phyloP scores from a whole-genome alignment of 2,888 invertebrate genomes.

The Ceriagrion tenellum region DNA sequence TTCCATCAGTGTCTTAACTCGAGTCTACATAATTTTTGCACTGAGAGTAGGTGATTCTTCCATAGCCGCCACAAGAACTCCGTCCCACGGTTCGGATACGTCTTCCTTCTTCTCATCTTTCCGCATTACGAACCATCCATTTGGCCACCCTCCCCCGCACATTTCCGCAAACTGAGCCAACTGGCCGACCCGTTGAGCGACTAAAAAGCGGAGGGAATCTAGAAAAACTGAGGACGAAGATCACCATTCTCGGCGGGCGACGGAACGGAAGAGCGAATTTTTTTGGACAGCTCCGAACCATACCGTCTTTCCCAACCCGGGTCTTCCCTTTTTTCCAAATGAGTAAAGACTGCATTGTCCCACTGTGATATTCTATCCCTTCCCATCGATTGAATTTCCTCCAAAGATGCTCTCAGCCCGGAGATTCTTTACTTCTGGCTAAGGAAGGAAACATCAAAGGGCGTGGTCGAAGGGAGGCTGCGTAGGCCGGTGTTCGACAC shows the following conservation, averaged over 20 bases:
- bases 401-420: background rate
- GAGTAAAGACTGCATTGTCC: background rate
- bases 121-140: background rate
- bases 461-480: background rate
- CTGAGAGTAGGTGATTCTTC: background rate
- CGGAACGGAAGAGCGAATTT: background rate
- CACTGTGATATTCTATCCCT: slow-evolving; percentile 16
- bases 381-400: background rate
- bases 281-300: background rate
- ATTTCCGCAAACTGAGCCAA: background rate
- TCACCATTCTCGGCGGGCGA: background rate
- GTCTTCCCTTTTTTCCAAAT: background rate
- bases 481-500: background rate
- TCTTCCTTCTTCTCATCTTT: background rate
- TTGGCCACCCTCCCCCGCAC: background rate
- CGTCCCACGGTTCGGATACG: background rate
- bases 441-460: background rate
- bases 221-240: background rate
- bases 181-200: background rate
- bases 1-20: too few species aligned
- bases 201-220: slow-evolving; percentile 10
- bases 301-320: background rate
- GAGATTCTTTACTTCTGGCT: background rate
- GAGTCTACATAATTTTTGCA: too few species aligned
- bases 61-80: background rate